Percentiles rank a stretch among this genome's conserved stretches.
phyloP scores from a whole-genome alignment of 1,140 invertebrate species.

The Arctopsyche grandis region DNA sequence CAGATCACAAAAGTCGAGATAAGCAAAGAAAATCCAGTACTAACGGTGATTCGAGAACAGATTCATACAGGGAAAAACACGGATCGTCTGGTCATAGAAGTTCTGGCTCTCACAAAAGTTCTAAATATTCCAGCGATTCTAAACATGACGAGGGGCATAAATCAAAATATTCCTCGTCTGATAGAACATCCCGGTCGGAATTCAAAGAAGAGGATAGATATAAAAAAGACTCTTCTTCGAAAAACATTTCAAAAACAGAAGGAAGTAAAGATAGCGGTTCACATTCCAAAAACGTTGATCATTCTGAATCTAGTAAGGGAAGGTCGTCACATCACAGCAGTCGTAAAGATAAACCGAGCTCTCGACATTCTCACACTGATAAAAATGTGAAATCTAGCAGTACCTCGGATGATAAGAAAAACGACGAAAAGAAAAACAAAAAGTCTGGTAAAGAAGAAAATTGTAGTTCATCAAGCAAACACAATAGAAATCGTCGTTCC shows the following conservation, averaged over 20 bases:
- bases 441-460: constrained; percentile 66
- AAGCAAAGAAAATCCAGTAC: constrained; percentile 57
- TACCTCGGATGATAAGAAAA: constrained; percentile 58
- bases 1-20: constrained; percentile 55
- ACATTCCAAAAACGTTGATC: constrained; percentile 54
- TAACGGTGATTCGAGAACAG: constrained; percentile 54
- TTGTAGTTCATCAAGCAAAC: constrained; percentile 66
- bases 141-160: constrained; percentile 38
- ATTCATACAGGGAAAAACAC: constrained; percentile 62
- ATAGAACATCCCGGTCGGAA: constrained; percentile 35
- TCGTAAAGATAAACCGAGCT: constrained; percentile 46
- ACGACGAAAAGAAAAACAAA: constrained; percentile 63
- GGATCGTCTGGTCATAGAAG: constrained; percentile 58
- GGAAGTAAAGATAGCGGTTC: background rate
- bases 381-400: constrained; percentile 28
- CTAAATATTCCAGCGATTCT: constrained; percentile 44
- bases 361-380: constrained; percentile 31
- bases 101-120: constrained; percentile 55
- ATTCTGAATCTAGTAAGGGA: constrained; percentile 17
- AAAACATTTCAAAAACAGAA: constrained; percentile 31
- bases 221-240: constrained; percentile 41
- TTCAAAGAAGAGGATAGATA: constrained; percentile 43
- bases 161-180: constrained; percentile 52
- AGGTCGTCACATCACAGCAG: constrained; percentile 47
- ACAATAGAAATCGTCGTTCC: constrained; percentile 63